phyloP scores from a whole-genome alignment of 2,113 vertebrate genomes.

The Dipodomys stephensi region DNA sequence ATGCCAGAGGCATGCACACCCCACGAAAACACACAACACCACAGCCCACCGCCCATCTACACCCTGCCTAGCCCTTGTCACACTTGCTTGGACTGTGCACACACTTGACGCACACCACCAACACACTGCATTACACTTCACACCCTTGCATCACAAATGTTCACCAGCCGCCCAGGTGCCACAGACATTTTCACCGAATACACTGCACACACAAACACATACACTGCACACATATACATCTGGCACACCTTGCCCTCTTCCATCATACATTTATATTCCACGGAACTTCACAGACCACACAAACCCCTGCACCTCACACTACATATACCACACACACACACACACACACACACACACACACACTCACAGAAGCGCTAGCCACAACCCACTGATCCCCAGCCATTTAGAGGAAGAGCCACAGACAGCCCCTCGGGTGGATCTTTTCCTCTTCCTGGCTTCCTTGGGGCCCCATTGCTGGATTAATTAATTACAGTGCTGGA shows the following conservation, averaged over 20 bases:
- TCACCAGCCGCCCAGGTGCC: background rate
- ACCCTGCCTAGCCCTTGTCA: too few relatives aligned
- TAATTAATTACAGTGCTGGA: conserved; percentile 90
- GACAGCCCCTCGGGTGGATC: conserved; percentile 29
- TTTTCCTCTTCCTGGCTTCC: conserved; percentile 65
- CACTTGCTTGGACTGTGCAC: background rate
- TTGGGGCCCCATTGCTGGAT: conserved; percentile 83
- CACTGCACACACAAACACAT: too few relatives aligned
- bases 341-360: background rate
- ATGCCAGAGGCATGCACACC: background rate
- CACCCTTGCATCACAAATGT: background rate
- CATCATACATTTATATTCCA: too few relatives aligned
- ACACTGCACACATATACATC: background rate
- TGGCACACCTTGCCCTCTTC: too few relatives aligned
- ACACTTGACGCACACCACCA: background rate
- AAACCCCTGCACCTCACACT: too few relatives aligned
- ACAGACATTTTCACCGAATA: background rate
- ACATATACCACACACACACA: background rate
- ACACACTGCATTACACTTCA: background rate
- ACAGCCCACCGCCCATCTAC: background rate
- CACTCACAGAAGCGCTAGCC: conserved; percentile 25
- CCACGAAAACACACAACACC: background rate
- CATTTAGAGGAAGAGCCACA: conserved; percentile 52
- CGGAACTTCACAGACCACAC: background rate
- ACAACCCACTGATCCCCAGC: background rate